Percentiles rank a stretch among this genome's conserved stretches.
phyloP scores from a whole-genome alignment of 1,140 invertebrate genomes.

The Bilobella aurantiaca region DNA sequence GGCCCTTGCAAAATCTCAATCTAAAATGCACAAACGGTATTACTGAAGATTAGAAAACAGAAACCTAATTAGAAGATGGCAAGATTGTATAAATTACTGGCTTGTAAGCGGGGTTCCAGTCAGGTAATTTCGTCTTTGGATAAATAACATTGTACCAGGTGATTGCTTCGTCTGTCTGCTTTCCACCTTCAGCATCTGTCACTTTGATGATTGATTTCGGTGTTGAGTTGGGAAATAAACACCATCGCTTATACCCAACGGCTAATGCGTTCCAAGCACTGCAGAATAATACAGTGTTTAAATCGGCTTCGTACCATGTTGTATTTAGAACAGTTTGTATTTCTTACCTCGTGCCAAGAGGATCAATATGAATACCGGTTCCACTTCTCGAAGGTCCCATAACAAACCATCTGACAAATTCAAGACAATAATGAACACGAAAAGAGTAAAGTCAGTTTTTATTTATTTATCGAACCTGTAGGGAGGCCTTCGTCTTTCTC shows the following conservation, averaged over 20 bases:
- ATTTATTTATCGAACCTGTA: slow-evolving; percentile 51
- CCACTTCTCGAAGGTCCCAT: slow-evolving; percentile 95
- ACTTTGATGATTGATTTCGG: slow-evolving; percentile 92
- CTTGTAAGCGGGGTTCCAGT: slow-evolving; percentile 83
- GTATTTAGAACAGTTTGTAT: neutral
- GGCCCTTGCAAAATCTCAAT: slow-evolving; percentile 94
- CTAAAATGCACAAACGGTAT: slow-evolving; percentile 40
- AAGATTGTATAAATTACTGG: slow-evolving; percentile 48
- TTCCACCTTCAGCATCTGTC: slow-evolving; percentile 73
- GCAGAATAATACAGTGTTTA: slow-evolving; percentile 48
- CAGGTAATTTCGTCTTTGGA: slow-evolving; percentile 76
- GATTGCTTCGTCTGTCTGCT: slow-evolving; percentile 93
- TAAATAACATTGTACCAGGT: slow-evolving; percentile 97
- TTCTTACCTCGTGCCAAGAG: slow-evolving; percentile 45
- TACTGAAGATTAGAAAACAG: neutral
- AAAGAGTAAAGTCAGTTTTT: neutral
- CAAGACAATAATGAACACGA: neutral
- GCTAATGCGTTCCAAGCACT: slow-evolving; percentile 98
- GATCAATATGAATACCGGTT: slow-evolving; percentile 98
- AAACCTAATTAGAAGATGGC: neutral
- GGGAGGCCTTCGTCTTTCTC: slow-evolving; percentile 85
- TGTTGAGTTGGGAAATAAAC: slow-evolving; percentile 92
- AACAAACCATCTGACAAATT: slow-evolving; percentile 41
- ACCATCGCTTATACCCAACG: slow-evolving; percentile 96
- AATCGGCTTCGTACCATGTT: no score